A percentile compares a stretch with the other conserved stretches of the same genome.
Evolutionary conservation across 1,140 invertebrate genomes (phyloP).

Genomic region (Cephus cinctus): DNA sequence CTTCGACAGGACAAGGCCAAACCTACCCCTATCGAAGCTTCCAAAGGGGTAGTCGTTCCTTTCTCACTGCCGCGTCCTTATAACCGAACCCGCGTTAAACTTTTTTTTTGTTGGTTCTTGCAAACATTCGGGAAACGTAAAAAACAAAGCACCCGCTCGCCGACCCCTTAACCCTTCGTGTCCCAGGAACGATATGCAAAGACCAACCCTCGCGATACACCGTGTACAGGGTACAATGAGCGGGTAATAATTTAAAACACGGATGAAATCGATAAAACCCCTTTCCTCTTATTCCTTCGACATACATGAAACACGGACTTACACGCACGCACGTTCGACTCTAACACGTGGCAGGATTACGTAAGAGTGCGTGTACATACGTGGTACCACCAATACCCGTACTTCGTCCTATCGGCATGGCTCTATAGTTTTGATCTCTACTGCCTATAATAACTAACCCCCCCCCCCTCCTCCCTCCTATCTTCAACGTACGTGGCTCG

Average conservation of each 20-base stretch:
- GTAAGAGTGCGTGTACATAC: too few species aligned
- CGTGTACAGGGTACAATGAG: conserved; percentile 18
- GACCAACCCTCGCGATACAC: conserved; percentile 13
- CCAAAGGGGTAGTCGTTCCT: too few species aligned
- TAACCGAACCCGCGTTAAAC: too few species aligned
- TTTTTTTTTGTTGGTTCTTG: too few species aligned
- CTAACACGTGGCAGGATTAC: not conserved
- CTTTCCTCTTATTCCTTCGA: conserved; percentile 14
- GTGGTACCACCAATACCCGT: conserved; percentile 4
- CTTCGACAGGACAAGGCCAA: not conserved
- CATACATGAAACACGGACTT: too few species aligned
- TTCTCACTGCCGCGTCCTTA: too few species aligned
- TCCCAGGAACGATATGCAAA: conserved; percentile 18
- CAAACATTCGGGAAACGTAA: too few species aligned
- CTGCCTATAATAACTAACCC: conserved; percentile 16
- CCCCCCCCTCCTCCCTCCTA: conserved; percentile 7
- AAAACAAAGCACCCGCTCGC: too few species aligned
- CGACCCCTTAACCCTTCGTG: conserved; percentile 12
- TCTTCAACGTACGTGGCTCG: conserved; percentile 5
- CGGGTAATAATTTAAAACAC: conserved; percentile 35
- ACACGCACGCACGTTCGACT: conserved; percentile 3
- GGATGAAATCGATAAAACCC: conserved; percentile 37
- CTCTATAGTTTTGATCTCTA: conserved; percentile 4
- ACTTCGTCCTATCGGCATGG: conserved; percentile 16
- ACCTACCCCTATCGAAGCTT: too few species aligned